Conservation (phyloP, 2,113 vertebrate genomes). For the Rhinolophus ferrumequinum region DNA sequence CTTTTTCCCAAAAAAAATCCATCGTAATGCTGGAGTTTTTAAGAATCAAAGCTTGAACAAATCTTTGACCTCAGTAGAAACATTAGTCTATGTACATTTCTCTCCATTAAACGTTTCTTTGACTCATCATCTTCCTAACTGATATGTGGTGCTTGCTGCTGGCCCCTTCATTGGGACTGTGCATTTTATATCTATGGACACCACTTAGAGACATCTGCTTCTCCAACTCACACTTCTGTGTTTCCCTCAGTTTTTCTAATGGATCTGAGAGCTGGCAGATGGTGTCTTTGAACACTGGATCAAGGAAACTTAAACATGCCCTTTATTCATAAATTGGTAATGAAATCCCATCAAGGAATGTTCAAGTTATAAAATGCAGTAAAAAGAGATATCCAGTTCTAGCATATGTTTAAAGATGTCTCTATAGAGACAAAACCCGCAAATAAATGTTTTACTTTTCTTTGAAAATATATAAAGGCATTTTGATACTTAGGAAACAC, state of each 20-base stretch:
- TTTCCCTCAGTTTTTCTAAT: background rate
- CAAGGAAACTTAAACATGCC: background rate
- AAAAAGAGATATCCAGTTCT: background rate
- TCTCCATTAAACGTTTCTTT: slow-evolving; percentile 20
- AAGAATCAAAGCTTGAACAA: background rate
- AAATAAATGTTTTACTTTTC: background rate
- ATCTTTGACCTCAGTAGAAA: slow-evolving; percentile 38
- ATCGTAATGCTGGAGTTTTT: background rate
- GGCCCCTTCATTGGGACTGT: rapidly evolving
- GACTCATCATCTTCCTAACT: background rate
- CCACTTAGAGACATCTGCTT: background rate
- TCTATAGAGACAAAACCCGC: background rate
- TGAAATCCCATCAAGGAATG: background rate
- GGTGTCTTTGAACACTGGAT: background rate
- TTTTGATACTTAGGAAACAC: background rate
- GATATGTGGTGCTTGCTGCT: background rate
- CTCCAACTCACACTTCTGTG: background rate
- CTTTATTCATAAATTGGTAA: background rate
- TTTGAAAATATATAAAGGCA: background rate
- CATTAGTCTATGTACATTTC: background rate
- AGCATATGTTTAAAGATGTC: background rate
- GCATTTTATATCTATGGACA: background rate
- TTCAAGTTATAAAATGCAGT: background rate
- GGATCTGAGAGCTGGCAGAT: background rate
- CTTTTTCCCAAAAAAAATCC: background rate